Evolutionary conservation across 2,888 invertebrate genomes (phyloP), one percentile per base, ranked within the genome.

Genomic region (Nomada hirtipes): DNA sequence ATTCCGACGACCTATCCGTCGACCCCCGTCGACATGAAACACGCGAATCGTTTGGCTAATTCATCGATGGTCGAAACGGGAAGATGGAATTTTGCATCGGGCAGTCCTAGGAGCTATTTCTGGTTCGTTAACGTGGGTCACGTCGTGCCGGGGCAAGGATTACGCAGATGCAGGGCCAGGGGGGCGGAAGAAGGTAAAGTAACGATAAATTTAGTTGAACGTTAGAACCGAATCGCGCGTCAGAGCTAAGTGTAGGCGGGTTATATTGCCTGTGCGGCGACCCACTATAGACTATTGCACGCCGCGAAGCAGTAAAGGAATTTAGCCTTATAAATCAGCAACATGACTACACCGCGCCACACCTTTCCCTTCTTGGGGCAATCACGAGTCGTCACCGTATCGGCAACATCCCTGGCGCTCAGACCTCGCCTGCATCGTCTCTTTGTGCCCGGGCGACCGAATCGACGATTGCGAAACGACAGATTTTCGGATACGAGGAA

Each of bases 351-450:
- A 88, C 89, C 88, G 88, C 87, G 93, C 93, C 93, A 93, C 93
- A 93, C 93, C 93, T 93, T 93, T 94, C 93, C 93, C 93, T 93
- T 93, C 93, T 93, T 93, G 91, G 91, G 93, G 93, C 93, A 93
- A 93, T 94, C 93, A 94, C 93, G 93, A 93, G 91, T 93, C 92
- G 93, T 93, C 93, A 92, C 92, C 91, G 91, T 92, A 92, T 93
- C 92, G 91, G 92, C 93, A 91, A 92, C 93, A 93, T 93, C 92
- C 92, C 91, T 83, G 88, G 79, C 84, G 77, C 83, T 75, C 69
- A 36, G 55, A 26, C 61, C 64, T 64, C 50, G 73, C 64, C 63
- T 69, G 44, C 64, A 63, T 82, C 75, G 67, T 59, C 67, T 59
- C 52, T 70, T 59, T 53, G 29, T 61, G 44, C 68, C 67, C 60